phyloP scores from a whole-genome alignment of 2,113 vertebrate genomes.

The Telmatochromis bifrenatus region DNA sequence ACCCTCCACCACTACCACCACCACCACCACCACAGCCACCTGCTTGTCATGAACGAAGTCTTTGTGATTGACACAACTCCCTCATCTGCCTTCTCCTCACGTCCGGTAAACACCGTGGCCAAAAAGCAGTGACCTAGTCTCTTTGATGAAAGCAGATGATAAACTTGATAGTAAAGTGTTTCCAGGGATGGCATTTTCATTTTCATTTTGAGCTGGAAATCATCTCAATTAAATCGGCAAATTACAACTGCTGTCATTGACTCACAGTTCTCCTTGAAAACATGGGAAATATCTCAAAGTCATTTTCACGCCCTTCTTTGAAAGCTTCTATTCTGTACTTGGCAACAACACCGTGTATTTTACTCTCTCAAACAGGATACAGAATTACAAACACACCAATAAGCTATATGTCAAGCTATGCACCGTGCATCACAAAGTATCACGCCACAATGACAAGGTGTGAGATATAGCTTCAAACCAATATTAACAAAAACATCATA shows the following conservation, averaged over 20 bases:
- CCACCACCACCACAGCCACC: constrained; percentile 39
- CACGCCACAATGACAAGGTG: neutral
- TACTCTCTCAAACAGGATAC: neutral
- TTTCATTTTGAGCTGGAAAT: constrained; percentile 18
- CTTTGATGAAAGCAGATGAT: constrained; percentile 42
- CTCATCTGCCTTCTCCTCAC: constrained; percentile 63
- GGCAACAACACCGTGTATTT: neutral
- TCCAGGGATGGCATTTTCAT: constrained; percentile 1
- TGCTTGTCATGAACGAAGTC: constrained; percentile 63
- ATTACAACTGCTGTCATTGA: constrained; percentile 3
- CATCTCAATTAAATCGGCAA: constrained; percentile 29
- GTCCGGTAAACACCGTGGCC: constrained; percentile 14
- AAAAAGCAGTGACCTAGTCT: constrained; percentile 33
- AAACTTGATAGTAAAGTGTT: constrained; percentile 42
- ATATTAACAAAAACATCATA: neutral
- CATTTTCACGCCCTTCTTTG: neutral
- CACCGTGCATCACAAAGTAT: neutral
- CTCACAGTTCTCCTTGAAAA: constrained; percentile 12
- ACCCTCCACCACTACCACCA: neutral
- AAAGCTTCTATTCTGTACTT: neutral
- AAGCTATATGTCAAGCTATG: neutral
- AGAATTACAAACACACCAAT: neutral
- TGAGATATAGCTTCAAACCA: neutral
- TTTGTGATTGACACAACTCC: constrained; percentile 62
- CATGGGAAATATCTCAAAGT: neutral